Evolutionary conservation across 2,113 vertebrate genomes (phyloP), one percentile per base, ranked within the genome.

Genomic region (Larimichthys crocea): DNA sequence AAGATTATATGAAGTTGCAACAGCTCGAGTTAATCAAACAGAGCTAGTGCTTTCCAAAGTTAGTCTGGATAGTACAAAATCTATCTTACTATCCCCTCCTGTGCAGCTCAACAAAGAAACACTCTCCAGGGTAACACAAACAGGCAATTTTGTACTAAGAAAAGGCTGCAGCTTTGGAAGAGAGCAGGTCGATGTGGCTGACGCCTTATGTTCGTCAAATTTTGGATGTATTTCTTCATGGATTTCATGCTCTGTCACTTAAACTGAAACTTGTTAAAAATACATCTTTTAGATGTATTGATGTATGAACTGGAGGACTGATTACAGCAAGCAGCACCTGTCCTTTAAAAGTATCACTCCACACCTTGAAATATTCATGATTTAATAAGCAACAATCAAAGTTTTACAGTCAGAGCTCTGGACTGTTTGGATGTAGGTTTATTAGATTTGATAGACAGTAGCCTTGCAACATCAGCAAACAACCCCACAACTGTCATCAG

Each of bases 391-490:
- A 31, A 19, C 16, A 49, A 11, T 73, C 52, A 19, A 48, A 57
- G 16, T 44, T 42, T 19, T 19, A 68, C 31, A 55, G 1, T 10
- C 22, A 26, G 44, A 24, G 40, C 52, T 55, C 10, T 22, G 53
- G 53, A 29, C 1, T 29, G 1, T 53, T 16, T 46, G n/a, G 22
- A 11, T 17, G 61, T 61, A 46, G 16, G 56, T 53, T 31, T 35
- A n/a, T 73, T 11, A n/a, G 40, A 63, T 57, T 68, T 60, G 42
- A 65, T 26, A 46, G 71, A 50, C 68, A 53, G 40, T 24, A 7
- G 24, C 60, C 9, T 29, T 16, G 55, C 46, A 69, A 44, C 26
- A 48, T 48, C 31, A 56, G 50, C 63, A 55, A 76, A 57, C 60
- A 65, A 66, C 12, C 42, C 17, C 4, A 40, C 20, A 31, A 56